These are phyloP conservation scores for Pangasius krempfi DNA, from an alignment of 2,797 vertebrate genomes.

Conservation along the genomic window DNA sequence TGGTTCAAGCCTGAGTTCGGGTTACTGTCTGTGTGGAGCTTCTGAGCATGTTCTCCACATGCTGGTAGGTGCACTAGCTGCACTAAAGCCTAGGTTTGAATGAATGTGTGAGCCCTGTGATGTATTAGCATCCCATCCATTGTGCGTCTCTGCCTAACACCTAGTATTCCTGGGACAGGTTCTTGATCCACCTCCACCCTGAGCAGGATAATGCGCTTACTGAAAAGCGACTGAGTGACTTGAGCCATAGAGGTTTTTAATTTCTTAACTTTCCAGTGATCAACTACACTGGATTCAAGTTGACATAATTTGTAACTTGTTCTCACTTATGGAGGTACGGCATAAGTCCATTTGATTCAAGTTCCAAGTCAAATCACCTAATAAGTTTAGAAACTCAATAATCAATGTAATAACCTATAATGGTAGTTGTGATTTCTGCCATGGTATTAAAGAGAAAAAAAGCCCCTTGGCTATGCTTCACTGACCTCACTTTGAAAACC, in stretches of 20 bases:
- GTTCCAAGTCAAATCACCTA: background rate
- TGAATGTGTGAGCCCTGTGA: background rate
- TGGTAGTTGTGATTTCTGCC: background rate
- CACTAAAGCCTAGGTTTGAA: background rate
- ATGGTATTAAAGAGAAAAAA: background rate
- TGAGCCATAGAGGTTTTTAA: background rate
- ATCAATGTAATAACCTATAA: background rate
- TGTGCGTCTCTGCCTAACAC: background rate
- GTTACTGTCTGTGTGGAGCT: no score
- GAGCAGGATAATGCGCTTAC: background rate
- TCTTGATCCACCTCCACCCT: no score
- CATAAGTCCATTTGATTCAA: background rate
- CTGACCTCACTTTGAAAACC: conserved; percentile 29
- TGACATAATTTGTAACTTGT: background rate
- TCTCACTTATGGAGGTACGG: background rate
- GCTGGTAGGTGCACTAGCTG: background rate
- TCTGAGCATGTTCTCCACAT: background rate
- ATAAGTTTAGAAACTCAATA: no score
- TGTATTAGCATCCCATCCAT: no score
- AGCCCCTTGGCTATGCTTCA: conserved; percentile 20
- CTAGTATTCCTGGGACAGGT: no score
- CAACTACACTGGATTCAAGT: background rate
- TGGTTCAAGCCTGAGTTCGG: background rate
- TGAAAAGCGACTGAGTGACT: background rate
- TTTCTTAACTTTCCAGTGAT: background rate